These are phyloP conservation scores for Rhorus exstirpatorius DNA, from an alignment of 2,888 invertebrate genomes.

Conservation along the genomic window DNA sequence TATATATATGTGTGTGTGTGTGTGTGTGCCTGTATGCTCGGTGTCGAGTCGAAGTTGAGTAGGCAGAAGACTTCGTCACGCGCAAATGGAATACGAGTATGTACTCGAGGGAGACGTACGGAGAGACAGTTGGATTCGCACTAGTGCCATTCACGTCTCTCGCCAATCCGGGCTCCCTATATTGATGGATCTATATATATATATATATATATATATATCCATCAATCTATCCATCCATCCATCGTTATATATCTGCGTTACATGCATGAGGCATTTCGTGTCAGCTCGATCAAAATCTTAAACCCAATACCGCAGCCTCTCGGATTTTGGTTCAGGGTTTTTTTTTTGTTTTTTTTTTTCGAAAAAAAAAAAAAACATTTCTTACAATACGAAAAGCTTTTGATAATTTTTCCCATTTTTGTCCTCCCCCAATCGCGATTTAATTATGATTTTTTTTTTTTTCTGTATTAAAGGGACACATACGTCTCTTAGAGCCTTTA, in stretches of 20 bases:
- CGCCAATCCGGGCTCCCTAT: constrained; percentile 25
- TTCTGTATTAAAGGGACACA: too few species aligned
- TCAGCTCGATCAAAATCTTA: background rate
- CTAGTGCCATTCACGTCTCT: constrained; percentile 67
- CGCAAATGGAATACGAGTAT: constrained; percentile 72
- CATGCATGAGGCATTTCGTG: background rate
- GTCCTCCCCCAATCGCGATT: too few species aligned
- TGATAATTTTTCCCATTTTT: too few species aligned
- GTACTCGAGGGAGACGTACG: constrained; percentile 64
- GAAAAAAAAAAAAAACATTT: too few species aligned
- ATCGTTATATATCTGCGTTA: background rate
- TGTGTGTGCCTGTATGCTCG: background rate
- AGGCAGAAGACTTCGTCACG: constrained; percentile 64
- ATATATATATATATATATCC: constrained; percentile 34
- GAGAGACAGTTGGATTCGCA: constrained; percentile 64
- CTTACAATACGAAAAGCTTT: too few species aligned
- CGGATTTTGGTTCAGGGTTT: too few species aligned
- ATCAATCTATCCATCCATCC: constrained; percentile 22
- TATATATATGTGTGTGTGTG: background rate
- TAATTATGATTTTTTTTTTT: too few species aligned
- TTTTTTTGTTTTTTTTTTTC: too few species aligned
- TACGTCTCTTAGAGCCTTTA: too few species aligned
- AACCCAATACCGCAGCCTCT: too few species aligned
- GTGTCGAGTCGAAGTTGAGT: constrained; percentile 47
- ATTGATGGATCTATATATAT: constrained; percentile 34